Evolutionary conservation across 1,140 invertebrate species (phyloP), one percentile per base, ranked within the genome.

Genomic region (Yoshiicerus persimilis): DNA sequence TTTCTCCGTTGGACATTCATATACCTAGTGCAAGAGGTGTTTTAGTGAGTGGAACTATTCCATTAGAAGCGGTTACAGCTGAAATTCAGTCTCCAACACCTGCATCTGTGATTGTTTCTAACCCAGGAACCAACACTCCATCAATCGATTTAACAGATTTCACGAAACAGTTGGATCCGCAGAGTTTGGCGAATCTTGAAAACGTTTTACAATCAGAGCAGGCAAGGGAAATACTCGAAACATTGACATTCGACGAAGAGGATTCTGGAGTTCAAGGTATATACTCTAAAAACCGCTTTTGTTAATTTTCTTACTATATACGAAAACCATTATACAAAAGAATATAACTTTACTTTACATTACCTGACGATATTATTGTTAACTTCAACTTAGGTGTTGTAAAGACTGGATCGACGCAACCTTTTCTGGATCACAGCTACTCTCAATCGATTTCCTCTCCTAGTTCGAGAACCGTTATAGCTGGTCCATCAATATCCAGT

Each of bases 201-300:
- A 90, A 89, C 75, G 88, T 90, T 25, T 30, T 90, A 5, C 86
- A 89, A 75, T 87, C 75, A 23, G 88, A 87, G 20, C 84, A 89
- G 34, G 88, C 88, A 36, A 23, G 32, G 47, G 86, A 88, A 36
- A 86, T 90, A 20, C n/a, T 90, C 9, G 86, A 77, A 62, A 84
- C 36, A 9, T 84, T 47, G 20, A 32, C 39, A 0, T 41, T 39
- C 23, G 80, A 56, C 39, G 77, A 66, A 23, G 38, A 34, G 36
- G 47, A 39, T 23, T 25, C 77, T 25, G 80, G 32, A 36, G 87
- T 84, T 27, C 41, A 34, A 9, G 47, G 83, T 86, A 75, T 23
- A 32, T 20, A n/a, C n/a, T n/a, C n/a, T n/a, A n/a, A n/a, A n/a
- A n/a, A n/a, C n/a, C n/a, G n/a, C 11, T 66, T 41, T 47, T 47